Conservation (phyloP, 1,140 invertebrate species). For the Papilio dardanus region DNA sequence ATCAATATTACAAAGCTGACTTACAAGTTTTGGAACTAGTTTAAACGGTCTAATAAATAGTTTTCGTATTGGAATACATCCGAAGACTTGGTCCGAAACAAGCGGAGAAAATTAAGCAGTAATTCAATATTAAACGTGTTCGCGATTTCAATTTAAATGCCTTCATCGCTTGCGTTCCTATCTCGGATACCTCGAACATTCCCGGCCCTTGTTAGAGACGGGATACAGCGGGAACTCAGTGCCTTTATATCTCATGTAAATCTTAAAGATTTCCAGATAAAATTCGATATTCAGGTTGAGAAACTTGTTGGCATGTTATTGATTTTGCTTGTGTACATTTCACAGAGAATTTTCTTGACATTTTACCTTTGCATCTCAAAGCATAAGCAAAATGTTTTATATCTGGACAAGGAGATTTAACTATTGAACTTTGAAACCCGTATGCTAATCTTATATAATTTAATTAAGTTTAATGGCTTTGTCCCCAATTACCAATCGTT, state of each 20-base stretch:
- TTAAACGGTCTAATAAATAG: constrained; percentile 10
- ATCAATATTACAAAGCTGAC: not conserved
- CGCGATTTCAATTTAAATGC: constrained; percentile 73
- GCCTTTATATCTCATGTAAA: constrained; percentile 66
- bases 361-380: not conserved
- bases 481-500: no score
- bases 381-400: no score
- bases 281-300: constrained; percentile 63
- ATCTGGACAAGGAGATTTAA: not conserved
- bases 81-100: constrained; percentile 19
- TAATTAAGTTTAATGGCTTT: no score
- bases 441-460: no score
- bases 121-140: constrained; percentile 65
- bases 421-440: no score
- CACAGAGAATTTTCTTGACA: not conserved
- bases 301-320: constrained; percentile 43
- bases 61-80: constrained; percentile 24
- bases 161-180: constrained; percentile 61
- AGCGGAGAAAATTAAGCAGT: constrained; percentile 43
- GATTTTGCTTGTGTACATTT: constrained; percentile 10
- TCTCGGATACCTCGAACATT: constrained; percentile 69
- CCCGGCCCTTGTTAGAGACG: constrained; percentile 64
- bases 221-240: constrained; percentile 50
- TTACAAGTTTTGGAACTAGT: not conserved
- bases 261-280: constrained; percentile 67